These are phyloP conservation scores for Periophthalmus magnuspinnatus DNA, from an alignment of 2,797 vertebrate species.

Conservation along the genomic window DNA sequence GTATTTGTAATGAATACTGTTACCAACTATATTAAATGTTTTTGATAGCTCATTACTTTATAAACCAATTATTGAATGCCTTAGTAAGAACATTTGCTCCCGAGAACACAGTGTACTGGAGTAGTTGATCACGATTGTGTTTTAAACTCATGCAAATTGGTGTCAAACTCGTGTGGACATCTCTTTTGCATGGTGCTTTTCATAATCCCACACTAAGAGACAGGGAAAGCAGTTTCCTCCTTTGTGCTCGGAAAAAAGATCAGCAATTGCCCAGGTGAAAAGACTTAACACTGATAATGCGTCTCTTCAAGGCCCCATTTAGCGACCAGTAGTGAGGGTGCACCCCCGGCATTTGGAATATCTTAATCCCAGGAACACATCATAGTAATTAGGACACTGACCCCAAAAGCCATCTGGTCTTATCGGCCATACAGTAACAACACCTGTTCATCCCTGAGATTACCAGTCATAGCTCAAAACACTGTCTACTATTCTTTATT, in stretches of 20 bases:
- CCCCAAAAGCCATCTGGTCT: constrained; percentile 71
- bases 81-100: background rate
- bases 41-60: background rate
- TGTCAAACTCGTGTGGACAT: background rate
- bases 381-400: constrained; percentile 69
- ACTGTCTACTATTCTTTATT: constrained; percentile 30
- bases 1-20: background rate
- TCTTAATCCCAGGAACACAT: constrained; percentile 66
- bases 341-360: constrained; percentile 50
- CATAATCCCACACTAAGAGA: constrained; percentile 27
- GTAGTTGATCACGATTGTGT: constrained; percentile 15
- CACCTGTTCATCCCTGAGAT: constrained; percentile 70
- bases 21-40: background rate
- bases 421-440: constrained; percentile 58
- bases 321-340: constrained; percentile 41
- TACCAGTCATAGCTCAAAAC: constrained; percentile 55
- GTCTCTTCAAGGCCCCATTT: constrained; percentile 15
- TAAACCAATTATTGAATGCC: background rate
- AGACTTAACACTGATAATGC: constrained; percentile 36
- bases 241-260: constrained; percentile 26
- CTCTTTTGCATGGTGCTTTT: constrained; percentile 15
- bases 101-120: background rate
- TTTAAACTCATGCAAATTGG: constrained; percentile 7
- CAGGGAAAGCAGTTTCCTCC: constrained; percentile 24
- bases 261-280: constrained; percentile 30